phyloP scores from a whole-genome alignment of 64 coral and sea anemone genomes.

The Cladopsammia gracilis region DNA sequence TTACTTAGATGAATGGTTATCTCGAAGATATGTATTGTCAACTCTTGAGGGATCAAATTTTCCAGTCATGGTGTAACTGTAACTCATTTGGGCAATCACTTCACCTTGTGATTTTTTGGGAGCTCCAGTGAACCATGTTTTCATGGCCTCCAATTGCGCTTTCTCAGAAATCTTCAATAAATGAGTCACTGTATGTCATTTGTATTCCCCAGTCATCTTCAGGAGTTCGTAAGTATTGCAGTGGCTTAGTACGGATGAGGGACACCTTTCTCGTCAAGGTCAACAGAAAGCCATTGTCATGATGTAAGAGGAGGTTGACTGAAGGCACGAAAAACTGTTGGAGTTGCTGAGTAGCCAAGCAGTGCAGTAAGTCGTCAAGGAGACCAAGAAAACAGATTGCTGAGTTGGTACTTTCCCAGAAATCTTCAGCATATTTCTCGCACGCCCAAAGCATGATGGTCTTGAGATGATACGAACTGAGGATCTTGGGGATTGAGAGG shows the following conservation, averaged over 20 bases:
- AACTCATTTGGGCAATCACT: neutral
- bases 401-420: conserved; percentile 72
- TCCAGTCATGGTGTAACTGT: conserved; percentile 5
- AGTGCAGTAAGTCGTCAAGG: conserved; percentile 69
- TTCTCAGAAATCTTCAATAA: conserved; percentile 17
- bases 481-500: conserved; percentile 58
- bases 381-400: conserved; percentile 72
- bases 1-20: neutral
- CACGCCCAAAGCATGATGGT: conserved; percentile 87
- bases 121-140: neutral
- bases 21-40: conserved; percentile 15
- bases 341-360: conserved; percentile 70
- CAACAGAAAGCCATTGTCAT: neutral
- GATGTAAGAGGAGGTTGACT: conserved; percentile 30
- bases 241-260: conserved; percentile 1
- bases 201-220: conserved; percentile 12
- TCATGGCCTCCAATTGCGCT: neutral
- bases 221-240: neutral
- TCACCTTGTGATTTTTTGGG: neutral
- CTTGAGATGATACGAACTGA: conserved; percentile 81
- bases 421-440: conserved; percentile 59
- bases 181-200: neutral
- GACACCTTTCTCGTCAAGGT: neutral
- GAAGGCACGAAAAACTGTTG: conserved; percentile 71
- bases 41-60: conserved; percentile 24